Base-by-base conservation (phyloP, 2,113 vertebrate species). In the Myrmophylax atrothorax region DNA sequence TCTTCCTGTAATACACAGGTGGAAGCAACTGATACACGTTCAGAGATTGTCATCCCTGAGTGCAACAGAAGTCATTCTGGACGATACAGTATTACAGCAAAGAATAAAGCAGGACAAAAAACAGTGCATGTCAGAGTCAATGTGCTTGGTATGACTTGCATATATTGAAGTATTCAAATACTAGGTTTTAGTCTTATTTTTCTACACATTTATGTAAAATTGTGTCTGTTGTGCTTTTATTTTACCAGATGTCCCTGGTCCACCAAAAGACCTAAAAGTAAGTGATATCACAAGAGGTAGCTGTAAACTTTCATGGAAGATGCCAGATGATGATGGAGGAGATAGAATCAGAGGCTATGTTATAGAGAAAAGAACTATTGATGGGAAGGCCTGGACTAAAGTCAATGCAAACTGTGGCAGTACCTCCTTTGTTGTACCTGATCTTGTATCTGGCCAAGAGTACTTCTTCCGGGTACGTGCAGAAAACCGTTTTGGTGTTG, bases 361-460 rank as follows among this genome's bases (percentile, higher is more conserved):
- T 76, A 98, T 99, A 35, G 99, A 99, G 97, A 99, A 99, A 97
- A 99, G 98, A 96, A 98, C 98, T 6, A 98, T 99, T 73, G 97
- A 98, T 82, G 99, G 99, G 78, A 99, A 99, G 96, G 99, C 99
- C 84, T 99, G 99, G 99, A 99, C 99, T 28, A 99, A 99, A 97
- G 99, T 99, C 50, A 99, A 99, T 96, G 90, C 99, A 42, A 97
- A 98, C 69, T 99, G 99, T 97, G 97, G 98, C 33, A 97, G 98
- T 87, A 99, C 99, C 90, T 98, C 99, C 26, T 98, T 99, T 94
- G 97, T 99, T 81, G 98, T 99, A 31, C 97, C 99, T 38, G 99
- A 99, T 96, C 98, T 99, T 56, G 98, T 98, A 94, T 96, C 98
- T 26, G 99, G 99, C 44, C 98, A 99, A 93, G 98, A 99, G 14